Evolutionary conservation across 2,888 invertebrate species (phyloP), one percentile per base, ranked within the genome.

Genomic region (Neoitamus cyanurus): DNA sequence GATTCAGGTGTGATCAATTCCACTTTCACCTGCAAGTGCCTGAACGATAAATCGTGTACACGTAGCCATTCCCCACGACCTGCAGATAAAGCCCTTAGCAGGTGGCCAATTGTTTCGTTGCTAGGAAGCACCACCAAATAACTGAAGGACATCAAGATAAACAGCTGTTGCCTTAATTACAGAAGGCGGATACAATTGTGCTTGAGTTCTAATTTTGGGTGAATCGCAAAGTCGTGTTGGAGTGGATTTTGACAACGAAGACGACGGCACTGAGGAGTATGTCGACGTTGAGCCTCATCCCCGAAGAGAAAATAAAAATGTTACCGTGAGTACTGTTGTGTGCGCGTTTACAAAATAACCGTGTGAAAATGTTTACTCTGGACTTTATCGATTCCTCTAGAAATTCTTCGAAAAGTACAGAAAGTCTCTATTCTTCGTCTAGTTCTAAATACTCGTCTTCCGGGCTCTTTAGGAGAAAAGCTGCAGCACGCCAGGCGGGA

Each of bases 231-330:
- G 86, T 85, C 77, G 77, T 85, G 84, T 85, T 78, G 84, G 85
- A 85, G 85, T 85, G 84, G 48, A 80, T 84, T 90, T 90, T 90
- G 88, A 89, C 85, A 89, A 42, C 15, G 3, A n/a, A 13, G n/a
- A 15, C 42, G n/a, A 42, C 88, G 78, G 89, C 90, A 77, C 88
- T 87, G 15, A 90, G 88, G 85, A 85, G 88, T 70, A 92, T 92
- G 92, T 92, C 93, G 89, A 91, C 92, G 87, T 87, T 93, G 88
- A 93, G 92, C 90, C 89, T 93, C 84, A 89, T 92, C 83, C 92
- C 92, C 15, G 93, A 93, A 89, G 93, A 92, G 87, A 92, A 90
- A 88, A 89, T 89, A 77, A 92, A 91, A 88, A 87, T 87, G 86
- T 88, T 89, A 88, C 89, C 90, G 90, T 91, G 87, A 89, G 90